Evolutionary conservation across 2,113 vertebrate species (phyloP), one percentile per base, ranked within the genome.

Genomic region (Dipodomys stephensi): DNA sequence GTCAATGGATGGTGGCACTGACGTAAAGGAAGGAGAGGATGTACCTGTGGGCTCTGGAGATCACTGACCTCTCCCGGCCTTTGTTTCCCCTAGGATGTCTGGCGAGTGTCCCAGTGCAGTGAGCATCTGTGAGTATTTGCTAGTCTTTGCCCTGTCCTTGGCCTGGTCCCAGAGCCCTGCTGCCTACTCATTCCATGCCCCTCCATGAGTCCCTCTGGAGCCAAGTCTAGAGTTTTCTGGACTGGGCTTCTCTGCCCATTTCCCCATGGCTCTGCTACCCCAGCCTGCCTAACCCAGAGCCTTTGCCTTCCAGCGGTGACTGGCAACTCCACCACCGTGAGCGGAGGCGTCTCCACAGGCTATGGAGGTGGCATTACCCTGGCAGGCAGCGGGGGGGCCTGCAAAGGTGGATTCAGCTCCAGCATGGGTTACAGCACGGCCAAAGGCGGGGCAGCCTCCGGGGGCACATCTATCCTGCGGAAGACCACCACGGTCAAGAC

Each of bases 41-140:
- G 57, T 91, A 35, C 13, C 1, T 28, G 1, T 72, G 65, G 88
- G 19, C 13, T 76, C 27, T 5, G 30, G 74, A 35, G 65, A 39
- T 18, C 6, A 3, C 77, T 96, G 87, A 95, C 49, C 25, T 46
- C 76, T 77, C 57, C 15, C 4, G 86, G 64, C 64, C 30, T 82
- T 78, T 92, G 39, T 65, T 60, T 82, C 7, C 49, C 64, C 46
- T 74, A 97, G 97, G 87, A 97, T 97, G 97, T 97, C 96, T 60
- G 97, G 97, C 94, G 97, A 97, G 12, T 95, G 91, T 64, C 96
- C 95, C 49, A 97, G 94, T 8, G 82, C 96, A 0, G 84, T 97
- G 39, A 96, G 96, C 82, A 96, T 97, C 49, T 97, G 97, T 97
- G 90, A 97, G 97, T 97, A 96, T 90, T 49, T 30, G 53, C 0